Percentiles rank a stretch among this genome's conserved stretches.
Conservation (phyloP, 2,797 vertebrate species). For the Pangasius djambal region DNA sequence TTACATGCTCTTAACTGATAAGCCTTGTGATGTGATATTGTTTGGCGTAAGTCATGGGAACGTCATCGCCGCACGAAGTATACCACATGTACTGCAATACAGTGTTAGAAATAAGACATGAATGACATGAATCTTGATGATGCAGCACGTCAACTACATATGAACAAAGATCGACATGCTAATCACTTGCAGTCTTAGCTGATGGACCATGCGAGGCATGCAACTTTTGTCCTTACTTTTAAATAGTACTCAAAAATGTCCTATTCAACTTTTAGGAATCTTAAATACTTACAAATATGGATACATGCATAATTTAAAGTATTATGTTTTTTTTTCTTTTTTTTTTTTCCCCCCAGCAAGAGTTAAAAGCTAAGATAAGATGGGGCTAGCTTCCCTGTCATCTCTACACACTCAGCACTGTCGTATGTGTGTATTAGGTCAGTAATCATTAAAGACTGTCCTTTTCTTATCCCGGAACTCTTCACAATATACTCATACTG, state of each 20-base stretch:
- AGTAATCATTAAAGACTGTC: background rate
- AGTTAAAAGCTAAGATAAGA: background rate
- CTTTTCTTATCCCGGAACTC: background rate
- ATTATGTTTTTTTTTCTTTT: background rate
- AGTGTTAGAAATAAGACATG: background rate
- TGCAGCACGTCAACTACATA: background rate
- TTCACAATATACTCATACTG: background rate
- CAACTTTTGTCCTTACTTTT: background rate
- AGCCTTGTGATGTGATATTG: conserved; percentile 23
- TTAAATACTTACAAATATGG: background rate
- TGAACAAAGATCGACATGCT: background rate
- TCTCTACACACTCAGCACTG: background rate
- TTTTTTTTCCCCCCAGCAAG: background rate
- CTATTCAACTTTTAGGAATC: background rate
- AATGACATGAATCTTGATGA: background rate
- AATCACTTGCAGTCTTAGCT: background rate
- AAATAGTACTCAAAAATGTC: background rate
- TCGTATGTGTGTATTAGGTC: background rate
- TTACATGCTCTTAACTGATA: conserved; percentile 20
- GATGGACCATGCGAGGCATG: background rate
- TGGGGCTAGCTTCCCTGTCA: background rate
- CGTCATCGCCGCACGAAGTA: background rate
- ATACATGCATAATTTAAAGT: background rate
- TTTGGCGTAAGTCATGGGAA: background rate
- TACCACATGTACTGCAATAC: background rate